Conservation (phyloP, 2,113 vertebrate species). For the Thoracochromis brauschi region DNA sequence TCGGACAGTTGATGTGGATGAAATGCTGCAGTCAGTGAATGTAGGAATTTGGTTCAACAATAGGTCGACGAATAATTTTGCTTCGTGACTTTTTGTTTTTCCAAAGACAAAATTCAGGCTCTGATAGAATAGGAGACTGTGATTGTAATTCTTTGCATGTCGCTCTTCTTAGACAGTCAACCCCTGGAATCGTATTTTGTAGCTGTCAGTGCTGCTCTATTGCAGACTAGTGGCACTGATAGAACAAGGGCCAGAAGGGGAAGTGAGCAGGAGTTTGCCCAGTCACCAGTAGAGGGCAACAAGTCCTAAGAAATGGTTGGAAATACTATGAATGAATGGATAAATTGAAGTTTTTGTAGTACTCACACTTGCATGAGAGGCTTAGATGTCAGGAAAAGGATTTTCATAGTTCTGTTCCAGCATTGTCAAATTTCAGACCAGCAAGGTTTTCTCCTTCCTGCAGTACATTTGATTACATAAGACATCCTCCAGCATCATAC, state of each 20-base stretch:
- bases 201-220: not conserved
- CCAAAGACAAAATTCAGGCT: not conserved
- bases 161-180: not conserved
- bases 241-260: not conserved
- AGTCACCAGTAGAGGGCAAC: slow-evolving; percentile 67
- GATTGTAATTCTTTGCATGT: not conserved
- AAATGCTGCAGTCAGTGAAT: not conserved
- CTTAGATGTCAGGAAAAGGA: not conserved
- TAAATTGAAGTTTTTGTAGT: slow-evolving; percentile 12
- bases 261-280: not conserved
- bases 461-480: not conserved
- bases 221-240: not conserved
- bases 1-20: slow-evolving; percentile 26
- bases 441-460: not conserved
- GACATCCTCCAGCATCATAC: not conserved
- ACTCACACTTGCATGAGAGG: slow-evolving; percentile 20
- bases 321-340: slow-evolving; percentile 27
- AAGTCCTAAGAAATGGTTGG: slow-evolving; percentile 42
- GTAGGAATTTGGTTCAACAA: not conserved
- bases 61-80: not conserved
- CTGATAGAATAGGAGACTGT: not conserved
- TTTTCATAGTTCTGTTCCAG: not conserved
- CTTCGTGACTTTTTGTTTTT: not conserved
- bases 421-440: not conserved
- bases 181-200: not conserved